A percentile compares a stretch with the other conserved stretches of the same genome.
Conservation (phyloP, 2,113 vertebrate genomes). For the Holacanthus passer region DNA sequence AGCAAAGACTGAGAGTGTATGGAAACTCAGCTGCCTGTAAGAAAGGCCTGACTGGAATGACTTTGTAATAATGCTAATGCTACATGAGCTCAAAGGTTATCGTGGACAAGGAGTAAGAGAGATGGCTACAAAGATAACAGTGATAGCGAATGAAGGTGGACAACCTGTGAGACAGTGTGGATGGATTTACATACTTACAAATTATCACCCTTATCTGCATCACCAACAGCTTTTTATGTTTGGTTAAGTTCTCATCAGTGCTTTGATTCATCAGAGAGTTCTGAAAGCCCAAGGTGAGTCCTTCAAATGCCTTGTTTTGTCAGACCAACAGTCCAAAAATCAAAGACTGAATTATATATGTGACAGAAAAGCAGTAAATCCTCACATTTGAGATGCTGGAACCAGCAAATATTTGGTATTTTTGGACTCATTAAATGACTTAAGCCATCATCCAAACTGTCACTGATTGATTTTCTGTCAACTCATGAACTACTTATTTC, state of each 20-base stretch:
- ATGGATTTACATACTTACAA: background rate
- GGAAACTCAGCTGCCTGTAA: slow-evolving; percentile 33
- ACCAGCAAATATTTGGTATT: background rate
- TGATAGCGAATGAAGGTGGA: background rate
- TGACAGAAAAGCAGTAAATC: background rate
- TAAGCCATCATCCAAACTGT: background rate
- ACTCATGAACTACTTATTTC: background rate
- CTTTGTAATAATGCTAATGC: slow-evolving; percentile 39
- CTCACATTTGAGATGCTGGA: background rate
- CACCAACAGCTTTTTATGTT: too few relatives aligned
- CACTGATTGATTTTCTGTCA: background rate
- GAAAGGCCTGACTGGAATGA: slow-evolving; percentile 24
- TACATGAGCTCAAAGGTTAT: slow-evolving; percentile 34
- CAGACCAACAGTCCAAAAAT: background rate
- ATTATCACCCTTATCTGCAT: background rate
- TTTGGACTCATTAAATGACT: too few relatives aligned
- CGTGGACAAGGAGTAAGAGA: slow-evolving; percentile 17
- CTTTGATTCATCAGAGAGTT: too few relatives aligned
- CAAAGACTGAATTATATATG: background rate
- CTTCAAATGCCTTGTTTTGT: background rate
- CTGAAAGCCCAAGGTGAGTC: background rate
- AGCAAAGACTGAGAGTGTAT: slow-evolving; percentile 36
- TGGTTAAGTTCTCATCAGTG: too few relatives aligned
- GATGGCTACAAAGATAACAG: slow-evolving; percentile 5
- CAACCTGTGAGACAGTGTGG: background rate